A percentile compares a stretch with the other conserved stretches of the same genome.
Conservation (phyloP, 2,113 vertebrate species). For the Crypturellus undulatus region DNA sequence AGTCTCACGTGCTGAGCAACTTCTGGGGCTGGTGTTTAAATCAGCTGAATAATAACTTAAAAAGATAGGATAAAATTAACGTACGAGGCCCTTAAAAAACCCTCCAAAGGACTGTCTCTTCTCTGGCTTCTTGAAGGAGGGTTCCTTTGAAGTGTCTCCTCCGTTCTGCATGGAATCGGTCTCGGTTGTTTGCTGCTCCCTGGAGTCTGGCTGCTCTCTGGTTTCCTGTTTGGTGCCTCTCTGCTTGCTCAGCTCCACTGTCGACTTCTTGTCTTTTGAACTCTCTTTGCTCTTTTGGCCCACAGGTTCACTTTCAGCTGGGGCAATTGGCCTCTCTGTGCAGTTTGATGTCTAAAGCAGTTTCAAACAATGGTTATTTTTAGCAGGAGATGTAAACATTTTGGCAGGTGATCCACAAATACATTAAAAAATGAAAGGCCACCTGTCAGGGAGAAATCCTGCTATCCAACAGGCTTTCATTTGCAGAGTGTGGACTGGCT, state of each 20-base stretch:
- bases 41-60: neutral
- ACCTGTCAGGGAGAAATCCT: neutral
- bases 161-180: slow-evolving; percentile 69
- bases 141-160: slow-evolving; percentile 70
- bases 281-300: slow-evolving; percentile 81
- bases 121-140: slow-evolving; percentile 82
- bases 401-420: neutral
- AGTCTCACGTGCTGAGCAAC: fast-evolving
- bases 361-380: slow-evolving; percentile 45
- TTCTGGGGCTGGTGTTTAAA: neutral
- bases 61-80: slow-evolving; percentile 5
- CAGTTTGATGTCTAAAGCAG: slow-evolving; percentile 71
- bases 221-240: slow-evolving; percentile 65
- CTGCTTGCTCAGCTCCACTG: slow-evolving; percentile 47
- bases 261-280: slow-evolving; percentile 66
- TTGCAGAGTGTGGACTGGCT: neutral
- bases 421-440: neutral
- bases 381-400: neutral
- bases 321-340: slow-evolving; percentile 63
- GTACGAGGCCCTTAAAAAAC: slow-evolving; percentile 93
- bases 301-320: slow-evolving; percentile 57
- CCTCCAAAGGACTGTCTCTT: slow-evolving; percentile 91
- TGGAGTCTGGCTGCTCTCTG: slow-evolving; percentile 48
- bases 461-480: neutral
- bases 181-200: neutral